Evolutionary conservation across 2,888 invertebrate genomes (phyloP).

Genomic region (Neoascia interrupta): DNA sequence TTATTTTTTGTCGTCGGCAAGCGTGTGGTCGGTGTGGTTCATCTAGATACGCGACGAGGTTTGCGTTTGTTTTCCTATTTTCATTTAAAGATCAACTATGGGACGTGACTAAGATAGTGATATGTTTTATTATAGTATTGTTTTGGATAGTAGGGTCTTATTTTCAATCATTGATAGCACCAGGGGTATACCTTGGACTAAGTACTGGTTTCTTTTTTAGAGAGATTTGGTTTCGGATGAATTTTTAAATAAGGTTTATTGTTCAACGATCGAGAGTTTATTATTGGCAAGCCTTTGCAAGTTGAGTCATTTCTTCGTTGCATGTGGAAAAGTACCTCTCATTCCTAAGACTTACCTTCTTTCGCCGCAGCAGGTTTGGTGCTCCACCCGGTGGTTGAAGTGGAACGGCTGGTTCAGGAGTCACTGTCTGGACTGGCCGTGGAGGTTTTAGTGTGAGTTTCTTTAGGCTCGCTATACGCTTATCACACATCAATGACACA

Average conservation of each 20-base stretch:
- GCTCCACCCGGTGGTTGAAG: constrained; percentile 82
- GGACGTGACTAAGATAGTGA: constrained; percentile 43
- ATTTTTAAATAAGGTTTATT: no score
- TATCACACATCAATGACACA: constrained; percentile 95
- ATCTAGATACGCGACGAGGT: no score
- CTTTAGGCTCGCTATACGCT: constrained; percentile 87
- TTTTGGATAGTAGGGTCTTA: no score
- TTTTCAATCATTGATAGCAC: no score
- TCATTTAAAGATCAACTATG: constrained; percentile 45
- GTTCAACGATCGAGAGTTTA: background rate
- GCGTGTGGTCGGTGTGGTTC: background rate
- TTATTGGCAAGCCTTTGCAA: background rate
- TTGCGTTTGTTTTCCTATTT: constrained; percentile 25
- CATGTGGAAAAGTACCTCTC: background rate
- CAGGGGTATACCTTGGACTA: no score
- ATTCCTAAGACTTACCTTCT: constrained; percentile 76
- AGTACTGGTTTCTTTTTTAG: no score
- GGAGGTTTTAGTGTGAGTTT: constrained; percentile 86
- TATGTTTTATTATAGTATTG: constrained; percentile 47
- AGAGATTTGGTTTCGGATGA: no score
- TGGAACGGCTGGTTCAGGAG: constrained; percentile 86
- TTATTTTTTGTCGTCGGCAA: no score
- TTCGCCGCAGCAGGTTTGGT: constrained; percentile 78
- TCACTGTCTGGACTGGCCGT: constrained; percentile 89
- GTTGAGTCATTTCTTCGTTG: constrained; percentile 19